Base-by-base conservation (phyloP, 2,888 invertebrate species). In the Unio delphinus region DNA sequence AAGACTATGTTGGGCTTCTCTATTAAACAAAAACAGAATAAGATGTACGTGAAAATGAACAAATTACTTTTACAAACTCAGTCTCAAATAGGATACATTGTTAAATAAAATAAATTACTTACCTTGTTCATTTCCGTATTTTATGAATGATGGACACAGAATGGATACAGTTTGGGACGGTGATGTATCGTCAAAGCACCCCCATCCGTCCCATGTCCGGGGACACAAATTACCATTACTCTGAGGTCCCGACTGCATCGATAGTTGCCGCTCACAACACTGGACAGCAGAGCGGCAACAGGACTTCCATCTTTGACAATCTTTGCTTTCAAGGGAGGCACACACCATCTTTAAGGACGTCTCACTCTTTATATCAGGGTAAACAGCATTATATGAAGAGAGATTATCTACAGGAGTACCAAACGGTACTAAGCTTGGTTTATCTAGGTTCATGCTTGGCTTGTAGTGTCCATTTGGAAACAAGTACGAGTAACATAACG, bases 101-200 rank as follows among this genome's bases (percentile, higher is more conserved):
- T 45, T 45, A 15, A 45, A 45, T 45, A 45, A 63, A 62, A 59
- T 57, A 30, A 65, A 61, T 15, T 54, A 82, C 80, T 75, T 74
- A 85, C 85, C 80, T 67, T 74, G 61, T 17, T 75, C 72, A 57
- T 88, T 82, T 69, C 92, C 92, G 74, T 92, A 92, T n/a, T 77
- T 69, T 15, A 85, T 75, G 68, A 79, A 85, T 15, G 65, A 58
- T 0, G 85, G 85, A 65, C 85, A 85, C 20, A 64, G 58, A 11
- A 74, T 73, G 20, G 63, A 64, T 1, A 71, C 76, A 11, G 34
- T 72, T 18, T 92, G 90, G 15, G 80, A 79, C 1, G 80, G 70
- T 1, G 55, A 56, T 0, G 83, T 80, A 55, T 80, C 80, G 15
- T 77, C 75, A 74, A 84, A 84, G 65, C 86, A 86, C 0, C 79